Evolutionary conservation across 2,888 invertebrate species (phyloP).

Genomic region (Dusona sp.): DNA sequence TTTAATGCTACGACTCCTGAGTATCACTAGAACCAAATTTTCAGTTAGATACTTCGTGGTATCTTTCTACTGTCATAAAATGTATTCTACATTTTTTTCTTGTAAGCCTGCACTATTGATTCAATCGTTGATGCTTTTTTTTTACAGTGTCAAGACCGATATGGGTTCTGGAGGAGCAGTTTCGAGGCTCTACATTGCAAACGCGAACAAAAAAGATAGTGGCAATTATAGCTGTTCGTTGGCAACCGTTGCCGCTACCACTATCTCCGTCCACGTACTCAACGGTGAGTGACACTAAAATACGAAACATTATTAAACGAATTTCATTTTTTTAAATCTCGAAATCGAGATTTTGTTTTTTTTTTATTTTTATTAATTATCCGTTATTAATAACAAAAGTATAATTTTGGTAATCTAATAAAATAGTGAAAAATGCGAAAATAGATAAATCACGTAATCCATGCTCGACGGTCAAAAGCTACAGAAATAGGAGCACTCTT

Average conservation of each 20-base stretch:
- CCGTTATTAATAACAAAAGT: too few relatives aligned
- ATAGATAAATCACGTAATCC: not conserved
- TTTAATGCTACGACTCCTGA: too few relatives aligned
- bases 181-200: slow-evolving; percentile 92
- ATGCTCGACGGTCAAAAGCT: not conserved
- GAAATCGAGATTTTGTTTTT: too few relatives aligned
- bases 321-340: not conserved
- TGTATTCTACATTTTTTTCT: not conserved
- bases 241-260: slow-evolving; percentile 89
- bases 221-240: slow-evolving; percentile 93
- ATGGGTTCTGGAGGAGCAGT: slow-evolving; percentile 90
- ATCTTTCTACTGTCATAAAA: too few relatives aligned
- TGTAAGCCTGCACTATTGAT: not conserved
- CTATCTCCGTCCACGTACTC: slow-evolving; percentile 91
- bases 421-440: too few relatives aligned
- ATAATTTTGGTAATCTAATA: too few relatives aligned
- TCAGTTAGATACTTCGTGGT: too few relatives aligned
- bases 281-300: slow-evolving; percentile 87
- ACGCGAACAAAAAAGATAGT: slow-evolving; percentile 91
- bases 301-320: not conserved
- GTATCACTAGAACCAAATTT: too few relatives aligned
- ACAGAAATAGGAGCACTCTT: not conserved
- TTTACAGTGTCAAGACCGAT: slow-evolving; percentile 91
- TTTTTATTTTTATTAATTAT: too few relatives aligned
- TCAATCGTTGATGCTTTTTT: slow-evolving; percentile 70